Evolutionary conservation across 2,113 vertebrate genomes (phyloP).

Genomic region (Neopipo cinnamomea): DNA sequence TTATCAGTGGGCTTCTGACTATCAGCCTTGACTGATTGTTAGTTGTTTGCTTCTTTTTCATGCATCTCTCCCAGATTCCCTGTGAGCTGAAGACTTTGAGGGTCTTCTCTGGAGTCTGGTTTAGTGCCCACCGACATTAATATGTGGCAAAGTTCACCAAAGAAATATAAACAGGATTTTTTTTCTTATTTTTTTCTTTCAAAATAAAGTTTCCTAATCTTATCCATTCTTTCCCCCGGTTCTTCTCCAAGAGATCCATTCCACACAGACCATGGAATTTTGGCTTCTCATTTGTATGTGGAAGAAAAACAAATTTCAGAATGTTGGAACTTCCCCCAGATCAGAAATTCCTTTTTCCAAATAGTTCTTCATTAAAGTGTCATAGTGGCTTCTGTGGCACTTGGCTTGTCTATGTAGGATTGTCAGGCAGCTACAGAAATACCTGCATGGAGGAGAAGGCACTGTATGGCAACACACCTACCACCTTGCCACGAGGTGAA

Average conservation of each 20-base stretch:
- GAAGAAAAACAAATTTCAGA: constrained; percentile 22
- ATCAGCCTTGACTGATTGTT: neutral
- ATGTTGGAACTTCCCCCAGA: constrained; percentile 18
- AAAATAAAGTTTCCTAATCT: neutral
- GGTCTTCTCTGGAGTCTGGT: neutral
- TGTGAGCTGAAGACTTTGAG: neutral
- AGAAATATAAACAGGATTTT: neutral
- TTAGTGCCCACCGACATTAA: neutral
- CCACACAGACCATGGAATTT: constrained; percentile 37
- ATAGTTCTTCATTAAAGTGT: neutral
- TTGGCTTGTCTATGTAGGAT: neutral
- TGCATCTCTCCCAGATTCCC: neutral
- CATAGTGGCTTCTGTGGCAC: neutral
- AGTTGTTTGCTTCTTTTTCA: neutral
- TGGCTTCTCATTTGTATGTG: neutral
- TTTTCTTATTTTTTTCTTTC: neutral
- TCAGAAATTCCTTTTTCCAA: neutral
- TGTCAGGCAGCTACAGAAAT: neutral
- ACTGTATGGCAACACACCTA: neutral
- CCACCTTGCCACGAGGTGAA: neutral
- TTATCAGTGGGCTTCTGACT: neutral
- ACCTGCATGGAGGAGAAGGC: neutral
- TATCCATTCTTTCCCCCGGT: neutral
- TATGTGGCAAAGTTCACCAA: neutral
- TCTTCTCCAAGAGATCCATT: neutral